Conservation (phyloP, 92 coral and sea anemone species). For the Porites lobata region DNA sequence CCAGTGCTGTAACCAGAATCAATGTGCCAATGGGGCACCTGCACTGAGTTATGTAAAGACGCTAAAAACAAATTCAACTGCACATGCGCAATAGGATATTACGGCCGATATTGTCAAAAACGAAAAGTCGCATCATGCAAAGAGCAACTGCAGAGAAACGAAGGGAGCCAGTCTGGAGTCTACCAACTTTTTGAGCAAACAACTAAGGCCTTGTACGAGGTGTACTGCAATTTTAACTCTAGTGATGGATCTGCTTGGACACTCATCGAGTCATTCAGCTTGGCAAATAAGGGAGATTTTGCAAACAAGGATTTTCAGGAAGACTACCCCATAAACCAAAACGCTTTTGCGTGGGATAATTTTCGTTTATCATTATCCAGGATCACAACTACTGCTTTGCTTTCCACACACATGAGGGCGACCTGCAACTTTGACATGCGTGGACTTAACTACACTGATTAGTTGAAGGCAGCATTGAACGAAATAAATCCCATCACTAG, state of each 20-base stretch:
- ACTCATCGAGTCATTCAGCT: slow-evolving; percentile 61
- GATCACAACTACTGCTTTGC: slow-evolving; percentile 30
- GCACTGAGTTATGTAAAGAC: slow-evolving; percentile 58
- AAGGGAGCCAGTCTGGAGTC: background rate
- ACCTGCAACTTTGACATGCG: slow-evolving; percentile 54
- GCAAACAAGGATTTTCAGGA: background rate
- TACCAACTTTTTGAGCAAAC: slow-evolving; percentile 28
- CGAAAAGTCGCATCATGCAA: slow-evolving; percentile 9
- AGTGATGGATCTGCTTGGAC: slow-evolving; percentile 63
- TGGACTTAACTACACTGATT: slow-evolving; percentile 58
- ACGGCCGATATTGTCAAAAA: slow-evolving; percentile 46
- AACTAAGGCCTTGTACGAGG: background rate
- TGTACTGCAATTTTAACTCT: slow-evolving; percentile 51
- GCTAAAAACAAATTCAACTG: slow-evolving; percentile 61
- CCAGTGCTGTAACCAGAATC: slow-evolving; percentile 45
- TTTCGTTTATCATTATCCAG: slow-evolving; percentile 42
- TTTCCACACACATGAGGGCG: slow-evolving; percentile 53
- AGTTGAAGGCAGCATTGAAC: slow-evolving; percentile 35
- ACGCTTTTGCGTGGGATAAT: slow-evolving; percentile 35
- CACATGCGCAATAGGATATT: slow-evolving; percentile 32
- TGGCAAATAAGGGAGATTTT: slow-evolving; percentile 24
- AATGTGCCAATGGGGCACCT: slow-evolving; percentile 64
- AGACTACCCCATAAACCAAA: slow-evolving; percentile 39
- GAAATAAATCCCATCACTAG: slow-evolving; percentile 37
- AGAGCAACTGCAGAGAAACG: background rate